Evolutionary conservation across 2,797 vertebrate genomes (phyloP).

Genomic region (Lophotriccus pileatus): DNA sequence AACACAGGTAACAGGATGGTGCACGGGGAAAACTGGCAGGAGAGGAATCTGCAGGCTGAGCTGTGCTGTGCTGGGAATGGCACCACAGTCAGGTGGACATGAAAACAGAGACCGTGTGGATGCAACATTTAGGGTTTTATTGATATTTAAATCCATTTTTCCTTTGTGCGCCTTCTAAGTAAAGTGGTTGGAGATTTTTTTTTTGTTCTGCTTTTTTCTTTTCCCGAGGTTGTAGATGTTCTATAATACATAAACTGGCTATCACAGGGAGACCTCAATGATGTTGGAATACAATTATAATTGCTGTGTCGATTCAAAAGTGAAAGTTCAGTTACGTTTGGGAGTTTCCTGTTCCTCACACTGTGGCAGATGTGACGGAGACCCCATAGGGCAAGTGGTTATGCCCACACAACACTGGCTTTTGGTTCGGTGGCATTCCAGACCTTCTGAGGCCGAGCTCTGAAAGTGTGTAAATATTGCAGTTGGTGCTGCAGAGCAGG

Average conservation of each 20-base stretch:
- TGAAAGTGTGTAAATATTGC: fast-evolving
- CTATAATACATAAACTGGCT: background rate
- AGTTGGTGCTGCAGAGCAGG: fast-evolving
- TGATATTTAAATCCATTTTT: background rate
- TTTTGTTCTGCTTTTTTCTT: background rate
- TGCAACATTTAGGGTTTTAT: background rate
- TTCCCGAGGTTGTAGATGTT: background rate
- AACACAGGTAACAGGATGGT: background rate
- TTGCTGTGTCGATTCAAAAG: background rate
- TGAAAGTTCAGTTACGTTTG: background rate
- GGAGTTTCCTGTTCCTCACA: background rate
- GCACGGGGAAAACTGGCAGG: fast-evolving
- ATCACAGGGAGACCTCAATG: background rate
- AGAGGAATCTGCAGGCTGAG: background rate
- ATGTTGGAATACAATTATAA: background rate
- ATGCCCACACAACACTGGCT: fast-evolving
- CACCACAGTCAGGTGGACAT: background rate
- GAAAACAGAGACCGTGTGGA: background rate
- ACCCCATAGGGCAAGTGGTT: background rate
- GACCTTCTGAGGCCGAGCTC: background rate
- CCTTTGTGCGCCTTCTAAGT: background rate
- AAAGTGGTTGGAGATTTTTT: background rate
- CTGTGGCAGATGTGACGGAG: background rate
- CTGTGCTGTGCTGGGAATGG: background rate
- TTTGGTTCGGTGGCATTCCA: background rate